These are phyloP conservation scores for Patiria miniata DNA, from an alignment of 35 echinoderm and acorn worm genomes.

Conservation along the genomic window DNA sequence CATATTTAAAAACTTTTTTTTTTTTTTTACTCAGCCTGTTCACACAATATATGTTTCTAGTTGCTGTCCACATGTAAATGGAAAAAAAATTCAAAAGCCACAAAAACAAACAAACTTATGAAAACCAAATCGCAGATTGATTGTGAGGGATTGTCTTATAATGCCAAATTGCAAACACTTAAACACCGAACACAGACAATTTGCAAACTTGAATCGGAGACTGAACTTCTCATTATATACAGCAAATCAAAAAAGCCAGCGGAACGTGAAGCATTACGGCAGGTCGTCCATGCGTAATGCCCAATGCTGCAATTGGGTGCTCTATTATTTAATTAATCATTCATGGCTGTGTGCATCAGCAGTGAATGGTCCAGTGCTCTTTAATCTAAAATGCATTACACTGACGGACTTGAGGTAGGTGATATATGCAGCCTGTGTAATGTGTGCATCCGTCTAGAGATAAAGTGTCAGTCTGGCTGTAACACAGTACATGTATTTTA, in stretches of 20 bases:
- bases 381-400: slow-evolving; percentile 17
- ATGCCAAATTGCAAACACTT: no score
- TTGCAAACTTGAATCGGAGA: not conserved
- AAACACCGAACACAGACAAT: no score
- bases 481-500: not conserved
- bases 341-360: not conserved
- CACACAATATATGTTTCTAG: no score
- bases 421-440: not conserved
- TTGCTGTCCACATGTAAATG: no score
- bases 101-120: no score
- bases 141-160: no score
- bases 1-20: no score
- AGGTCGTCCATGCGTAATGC: not conserved
- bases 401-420: not conserved
- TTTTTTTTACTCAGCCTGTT: no score
- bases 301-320: not conserved
- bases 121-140: no score
- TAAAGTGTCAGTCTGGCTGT: not conserved
- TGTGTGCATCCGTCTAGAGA: not conserved
- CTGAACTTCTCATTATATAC: not conserved
- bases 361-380: not conserved
- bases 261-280: slow-evolving; percentile 13
- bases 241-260: slow-evolving; percentile 3
- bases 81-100: no score
- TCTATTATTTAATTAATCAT: slow-evolving; percentile 35